Base-by-base conservation (phyloP, 1,140 invertebrate genomes). In the Drosophila ficusphila region DNA sequence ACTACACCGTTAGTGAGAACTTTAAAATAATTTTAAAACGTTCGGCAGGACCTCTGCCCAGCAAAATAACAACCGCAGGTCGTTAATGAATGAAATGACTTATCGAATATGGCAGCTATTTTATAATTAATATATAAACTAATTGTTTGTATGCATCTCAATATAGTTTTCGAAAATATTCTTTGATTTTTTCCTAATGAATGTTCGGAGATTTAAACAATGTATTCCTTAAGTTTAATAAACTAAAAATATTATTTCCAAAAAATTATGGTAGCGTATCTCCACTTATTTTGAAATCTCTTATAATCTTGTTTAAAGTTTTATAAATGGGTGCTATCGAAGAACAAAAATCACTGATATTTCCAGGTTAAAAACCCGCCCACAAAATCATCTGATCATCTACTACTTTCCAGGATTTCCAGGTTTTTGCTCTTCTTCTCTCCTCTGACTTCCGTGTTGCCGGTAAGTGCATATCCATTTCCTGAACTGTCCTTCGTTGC, bases 1-100 rank as follows among this genome's bases (percentile, higher is more conserved):
- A 99, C 85, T 96, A 98, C 91, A 93, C 98, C 23, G 96, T 99
- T 6, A 98, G 97, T n/a, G 98, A 99, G 93, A 99, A 99, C 90
- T 98, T 99, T 92, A 97, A 90, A 72, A 79, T 91, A 14, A 69
- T 82, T 14, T 29, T 91, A 2, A 91, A 89, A 47, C 76, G 90
- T 5, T 68, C 74, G 0, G 16, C 54, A 2, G 65, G 75, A 2
- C 79, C 79, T 1, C 12, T 83, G 36, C 57, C 47, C 0, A 73
- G 44, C 16, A 82, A 82, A 57, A 44, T 72, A 14, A 73, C 47
- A n/a, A 77, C 78, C 12, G 73, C 61, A n/a, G 73, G 78, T 9
- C 73, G 61, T 5, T 76, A 5, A 77, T 18, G 0, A 5, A 77
- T 18, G 0, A 7, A n/a, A 36, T 38, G 18, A 27, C 19, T 12